Base-by-base conservation (phyloP, 1,140 invertebrate genomes). In the Lepidurus apus region DNA sequence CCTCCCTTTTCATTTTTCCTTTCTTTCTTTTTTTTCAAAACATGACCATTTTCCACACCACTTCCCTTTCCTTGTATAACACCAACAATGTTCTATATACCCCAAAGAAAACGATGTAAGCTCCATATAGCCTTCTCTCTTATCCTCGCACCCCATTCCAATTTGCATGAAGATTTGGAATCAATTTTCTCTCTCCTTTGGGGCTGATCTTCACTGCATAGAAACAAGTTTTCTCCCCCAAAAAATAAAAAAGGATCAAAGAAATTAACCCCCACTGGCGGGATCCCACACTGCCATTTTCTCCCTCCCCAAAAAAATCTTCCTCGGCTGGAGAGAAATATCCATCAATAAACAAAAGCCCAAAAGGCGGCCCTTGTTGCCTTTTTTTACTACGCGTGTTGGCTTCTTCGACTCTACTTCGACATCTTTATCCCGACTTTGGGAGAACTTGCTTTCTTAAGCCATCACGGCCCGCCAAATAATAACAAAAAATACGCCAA, bases 141-240 rank as follows among this genome's bases (percentile, higher is more conserved):
- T 34, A 2, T 34, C 34, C 34, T 34, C 34, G 34, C 34, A 34
- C 34, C 53, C 53, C 5, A 21, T 65, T 65, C 53, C 53, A 65
- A 65, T 65, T 65, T 65, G 53, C 53, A 65, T 65, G 53, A 65
- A 65, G 53, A 65, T 65, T 65, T 65, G 53, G 13, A 65, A 65
- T 65, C 53, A 65, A 65, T 65, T 65, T 65, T 65, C 53, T 17
- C 53, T 65, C 53, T 65, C 21, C 53, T 65, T 13, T 34, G 21
- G 53, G 53, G 53, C 53, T 65, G 21, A 65, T 65, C 53, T 65
- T 65, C 53, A 17, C 53, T 65, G 53, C 53, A 17, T 21, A 65
- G 53, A 65, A 65, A 65, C 53, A 65, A 65, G n/a, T 21, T 65
- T 21, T 34, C 34, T 34, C 34, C 4, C 34, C 34, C 2, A 34